A percentile compares a stretch with the other conserved stretches of the same genome.
Evolutionary conservation across 1,140 invertebrate genomes (phyloP).

Genomic region (Diachasma alloeum): DNA sequence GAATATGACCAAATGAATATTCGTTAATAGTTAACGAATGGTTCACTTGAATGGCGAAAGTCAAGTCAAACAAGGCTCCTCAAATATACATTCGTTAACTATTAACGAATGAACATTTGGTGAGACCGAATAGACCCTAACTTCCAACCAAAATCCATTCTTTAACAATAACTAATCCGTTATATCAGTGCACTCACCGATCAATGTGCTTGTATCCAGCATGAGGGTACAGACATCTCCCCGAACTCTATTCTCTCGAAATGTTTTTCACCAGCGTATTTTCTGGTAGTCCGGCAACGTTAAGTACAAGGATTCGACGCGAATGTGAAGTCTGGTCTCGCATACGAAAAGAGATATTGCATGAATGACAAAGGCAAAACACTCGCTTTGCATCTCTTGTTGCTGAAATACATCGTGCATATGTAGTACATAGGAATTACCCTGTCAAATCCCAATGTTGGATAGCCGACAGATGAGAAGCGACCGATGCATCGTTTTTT

Average conservation of each 20-base stretch:
- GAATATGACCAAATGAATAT: too few species aligned
- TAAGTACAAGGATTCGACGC: neutral
- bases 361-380: neutral
- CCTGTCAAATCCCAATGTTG: neutral
- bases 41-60: too few species aligned
- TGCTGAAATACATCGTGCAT: neutral
- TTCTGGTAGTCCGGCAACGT: too few species aligned
- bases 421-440: neutral
- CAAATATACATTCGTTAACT: too few species aligned
- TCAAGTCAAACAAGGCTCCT: too few species aligned
- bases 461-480: neutral
- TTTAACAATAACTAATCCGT: too few species aligned
- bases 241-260: neutral
- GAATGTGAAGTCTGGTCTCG: neutral
- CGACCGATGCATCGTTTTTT: too few species aligned
- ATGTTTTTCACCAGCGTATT: neutral
- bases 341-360: neutral
- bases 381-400: neutral
- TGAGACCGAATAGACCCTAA: too few species aligned
- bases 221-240: too few species aligned
- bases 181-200: neutral
- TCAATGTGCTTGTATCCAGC: neutral
- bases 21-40: too few species aligned
- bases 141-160: too few species aligned
- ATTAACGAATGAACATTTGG: too few species aligned